Evolutionary conservation across 2,113 vertebrate genomes (phyloP), one percentile per base, ranked within the genome.

Genomic region (Amphilophus citrinellus): DNA sequence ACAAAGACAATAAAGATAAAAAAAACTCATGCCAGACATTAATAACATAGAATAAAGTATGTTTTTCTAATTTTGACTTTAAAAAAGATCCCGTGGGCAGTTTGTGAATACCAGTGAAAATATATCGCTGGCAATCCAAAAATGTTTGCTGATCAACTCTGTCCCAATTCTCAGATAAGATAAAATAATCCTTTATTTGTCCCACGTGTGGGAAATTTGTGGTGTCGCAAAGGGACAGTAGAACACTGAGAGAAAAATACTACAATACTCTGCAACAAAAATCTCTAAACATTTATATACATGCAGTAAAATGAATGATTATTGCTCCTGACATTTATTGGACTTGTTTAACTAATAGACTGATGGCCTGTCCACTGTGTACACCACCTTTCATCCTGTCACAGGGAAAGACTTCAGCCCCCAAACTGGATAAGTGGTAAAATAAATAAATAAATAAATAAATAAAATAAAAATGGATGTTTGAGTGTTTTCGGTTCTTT

Each of bases 21-120:
- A 68, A 47, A 14, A 0, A 1, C 22, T 68, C 8, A 47, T 42
- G 65, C 6, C 42, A 68, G n/a, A 47, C 2, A 6, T 18, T 47
- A 17, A 24, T 66, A 44, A 66, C 17, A 68, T 47, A n/a, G 47
- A 68, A 22, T 22, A 24, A 30, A 30, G 4, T 30, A 4, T 5
- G 30, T 30, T 0, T 30, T 0, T 7, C 39, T 2, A 8, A 68
- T 27, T 17, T 68, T 17, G 39, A 44, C 4, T 66, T 24, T 39
- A 47, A n/a, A 9, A 14, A 44, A 3, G 4, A 42, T 24, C 42
- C 5, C 0, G 22, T 42, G 4, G 42, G 7, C 37, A 65, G 13
- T 30, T 30, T 30, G 30, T 30, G 30, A 30, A 30, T 4, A 30
- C 11, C 22, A 65, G 7, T 65, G 20, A 9, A 65, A 42, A 65